phyloP scores from a whole-genome alignment of 1,140 invertebrate genomes.

The Euura lappo region DNA sequence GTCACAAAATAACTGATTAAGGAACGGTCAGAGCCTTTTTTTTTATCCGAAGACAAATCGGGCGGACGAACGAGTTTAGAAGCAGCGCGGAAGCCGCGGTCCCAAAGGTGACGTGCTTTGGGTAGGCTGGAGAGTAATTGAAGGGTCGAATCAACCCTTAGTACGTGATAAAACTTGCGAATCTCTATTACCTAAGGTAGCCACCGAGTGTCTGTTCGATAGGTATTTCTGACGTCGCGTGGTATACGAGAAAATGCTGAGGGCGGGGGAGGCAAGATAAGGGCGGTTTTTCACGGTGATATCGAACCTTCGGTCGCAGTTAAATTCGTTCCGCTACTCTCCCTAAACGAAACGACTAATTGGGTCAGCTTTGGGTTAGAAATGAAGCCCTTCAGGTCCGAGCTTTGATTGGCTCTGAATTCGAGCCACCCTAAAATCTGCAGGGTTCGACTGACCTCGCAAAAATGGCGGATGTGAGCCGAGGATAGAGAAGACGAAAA shows the following conservation, averaged over 20 bases:
- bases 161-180: constrained; percentile 4
- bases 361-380: neutral
- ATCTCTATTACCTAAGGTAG: neutral
- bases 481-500: neutral
- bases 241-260: neutral
- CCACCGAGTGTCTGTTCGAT: neutral
- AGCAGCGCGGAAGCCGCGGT: neutral
- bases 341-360: neutral
- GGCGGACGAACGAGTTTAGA: constrained; percentile 1
- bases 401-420: neutral
- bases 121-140: constrained; percentile 4
- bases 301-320: too few species aligned
- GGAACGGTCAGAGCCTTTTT: constrained; percentile 6
- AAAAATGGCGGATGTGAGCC: neutral
- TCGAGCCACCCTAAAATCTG: neutral
- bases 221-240: neutral
- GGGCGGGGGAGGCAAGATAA: too few species aligned
- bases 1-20: constrained; percentile 42
- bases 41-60: neutral
- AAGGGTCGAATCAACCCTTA: constrained; percentile 6
- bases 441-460: neutral
- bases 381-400: neutral
- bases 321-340: too few species aligned
- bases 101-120: constrained; percentile 6
- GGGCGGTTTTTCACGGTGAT: too few species aligned